Conservation (phyloP, 2,888 invertebrate species). For the Acrobeloides nanus region DNA sequence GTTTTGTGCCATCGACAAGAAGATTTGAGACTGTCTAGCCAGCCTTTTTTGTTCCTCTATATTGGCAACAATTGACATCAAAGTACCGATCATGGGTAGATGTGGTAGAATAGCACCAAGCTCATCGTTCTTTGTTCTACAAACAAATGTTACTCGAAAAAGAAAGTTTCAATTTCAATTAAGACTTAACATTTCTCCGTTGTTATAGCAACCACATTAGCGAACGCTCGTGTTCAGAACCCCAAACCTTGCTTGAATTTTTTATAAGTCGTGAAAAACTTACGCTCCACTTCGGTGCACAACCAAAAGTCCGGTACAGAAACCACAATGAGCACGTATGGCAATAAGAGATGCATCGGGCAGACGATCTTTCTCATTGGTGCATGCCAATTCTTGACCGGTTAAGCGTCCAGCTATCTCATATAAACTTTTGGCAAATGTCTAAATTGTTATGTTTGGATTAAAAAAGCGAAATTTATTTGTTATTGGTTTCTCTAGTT, state of each 20-base stretch:
- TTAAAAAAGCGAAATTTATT: too few relatives aligned
- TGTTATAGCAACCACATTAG: neutral
- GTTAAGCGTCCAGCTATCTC: too few relatives aligned
- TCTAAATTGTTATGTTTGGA: too few relatives aligned
- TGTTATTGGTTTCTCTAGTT: neutral
- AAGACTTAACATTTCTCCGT: neutral
- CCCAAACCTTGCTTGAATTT: neutral
- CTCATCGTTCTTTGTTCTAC: conserved; percentile 16
- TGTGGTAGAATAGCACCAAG: conserved; percentile 23
- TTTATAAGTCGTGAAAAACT: conserved; percentile 3
- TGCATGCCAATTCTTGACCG: too few relatives aligned
- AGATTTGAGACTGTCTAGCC: conserved; percentile 33
- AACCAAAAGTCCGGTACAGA: conserved; percentile 26
- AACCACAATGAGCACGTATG: conserved; percentile 25
- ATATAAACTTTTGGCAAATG: too few relatives aligned
- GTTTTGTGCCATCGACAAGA: conserved; percentile 35
- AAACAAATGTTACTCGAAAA: conserved; percentile 3
- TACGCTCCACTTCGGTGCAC: conserved; percentile 22
- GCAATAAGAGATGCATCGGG: conserved; percentile 22
- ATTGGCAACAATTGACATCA: conserved; percentile 33
- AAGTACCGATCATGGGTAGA: conserved; percentile 28
- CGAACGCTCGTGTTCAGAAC: too few relatives aligned
- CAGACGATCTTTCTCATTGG: too few relatives aligned
- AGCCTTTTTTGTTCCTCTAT: conserved; percentile 37
- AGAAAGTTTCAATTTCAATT: neutral